These are phyloP conservation scores for Margarornis squamiger DNA, from an alignment of 2,797 vertebrate genomes.

Conservation along the genomic window DNA sequence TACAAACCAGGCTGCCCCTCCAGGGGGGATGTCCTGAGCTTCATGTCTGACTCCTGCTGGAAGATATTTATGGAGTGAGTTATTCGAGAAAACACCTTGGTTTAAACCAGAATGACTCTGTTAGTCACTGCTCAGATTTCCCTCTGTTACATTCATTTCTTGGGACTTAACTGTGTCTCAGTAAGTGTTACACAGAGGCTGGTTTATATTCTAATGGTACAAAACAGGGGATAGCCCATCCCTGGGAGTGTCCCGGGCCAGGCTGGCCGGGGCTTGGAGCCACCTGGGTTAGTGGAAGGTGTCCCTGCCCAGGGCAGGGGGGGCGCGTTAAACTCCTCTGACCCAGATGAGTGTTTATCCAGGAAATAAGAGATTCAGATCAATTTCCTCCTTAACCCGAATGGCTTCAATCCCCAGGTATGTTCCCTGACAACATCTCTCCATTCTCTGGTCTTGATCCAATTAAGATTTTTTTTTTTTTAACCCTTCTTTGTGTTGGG, in stretches of 20 bases:
- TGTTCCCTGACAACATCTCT: not conserved
- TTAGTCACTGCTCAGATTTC: not conserved
- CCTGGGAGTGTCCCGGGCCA: not conserved
- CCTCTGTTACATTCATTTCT: not conserved
- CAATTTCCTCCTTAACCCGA: constrained; percentile 18
- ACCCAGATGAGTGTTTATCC: constrained; percentile 20
- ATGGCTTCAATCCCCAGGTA: constrained; percentile 31
- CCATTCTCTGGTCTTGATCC: not conserved
- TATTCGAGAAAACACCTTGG: not conserved
- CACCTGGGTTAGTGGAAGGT: fast-evolving
- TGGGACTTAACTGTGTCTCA: not conserved
- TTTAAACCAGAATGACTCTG: not conserved
- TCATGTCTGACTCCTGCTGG: constrained; percentile 73
- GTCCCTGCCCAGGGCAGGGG: not conserved
- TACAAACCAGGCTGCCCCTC: constrained; percentile 73
- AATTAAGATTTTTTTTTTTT: not conserved
- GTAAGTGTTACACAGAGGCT: not conserved
- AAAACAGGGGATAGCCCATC: not conserved
- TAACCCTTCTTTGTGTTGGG: not conserved
- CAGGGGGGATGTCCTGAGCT: constrained; percentile 71
- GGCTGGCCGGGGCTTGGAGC: fast-evolving
- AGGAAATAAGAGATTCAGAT: constrained; percentile 50
- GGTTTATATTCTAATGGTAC: not conserved
- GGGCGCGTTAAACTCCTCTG: not conserved
- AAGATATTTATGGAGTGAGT: not conserved